These are phyloP conservation scores for Drosophila pandora DNA, from an alignment of 1,140 invertebrate genomes.

Conservation along the genomic window DNA sequence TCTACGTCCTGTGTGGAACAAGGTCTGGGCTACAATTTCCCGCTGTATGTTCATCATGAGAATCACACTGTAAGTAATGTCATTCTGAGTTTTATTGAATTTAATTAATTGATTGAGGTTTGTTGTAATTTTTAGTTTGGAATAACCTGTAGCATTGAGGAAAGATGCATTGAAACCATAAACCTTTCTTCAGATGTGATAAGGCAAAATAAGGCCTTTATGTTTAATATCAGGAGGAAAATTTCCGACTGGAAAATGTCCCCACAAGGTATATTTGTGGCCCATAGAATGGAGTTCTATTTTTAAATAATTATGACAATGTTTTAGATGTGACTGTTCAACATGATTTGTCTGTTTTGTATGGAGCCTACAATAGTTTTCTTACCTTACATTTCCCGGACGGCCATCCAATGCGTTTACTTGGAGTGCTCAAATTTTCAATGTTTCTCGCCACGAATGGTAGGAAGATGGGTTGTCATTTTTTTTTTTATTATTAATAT, in stretches of 20 bases:
- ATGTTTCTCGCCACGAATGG: conserved; percentile 46
- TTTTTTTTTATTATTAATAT: not conserved
- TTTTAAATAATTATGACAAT: not conserved
- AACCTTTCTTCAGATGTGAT: not conserved
- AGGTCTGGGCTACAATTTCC: conserved; percentile 6
- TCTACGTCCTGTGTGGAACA: not conserved
- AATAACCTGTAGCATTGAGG: not conserved
- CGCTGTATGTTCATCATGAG: not conserved
- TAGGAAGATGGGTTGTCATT: conserved; percentile 2
- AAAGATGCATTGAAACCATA: not conserved
- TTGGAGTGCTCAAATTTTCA: conserved; percentile 41
- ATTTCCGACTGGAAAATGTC: not conserved
- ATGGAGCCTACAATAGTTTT: conserved; percentile 53
- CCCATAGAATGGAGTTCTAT: not conserved
- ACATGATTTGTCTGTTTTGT: conserved; percentile 30
- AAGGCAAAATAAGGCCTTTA: conserved; percentile 5
- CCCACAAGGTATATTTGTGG: not conserved
- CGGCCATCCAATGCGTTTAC: conserved; percentile 23
- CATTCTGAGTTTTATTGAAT: not conserved
- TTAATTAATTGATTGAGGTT: no score
- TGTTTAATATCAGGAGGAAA: conserved; percentile 2
- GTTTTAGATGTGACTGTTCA: conserved; percentile 19
- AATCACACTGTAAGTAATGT: not conserved
- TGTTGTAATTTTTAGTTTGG: not conserved
- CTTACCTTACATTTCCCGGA: conserved; percentile 35